phyloP scores from a whole-genome alignment of 2,888 invertebrate species.

The Hylaea fasciaria region DNA sequence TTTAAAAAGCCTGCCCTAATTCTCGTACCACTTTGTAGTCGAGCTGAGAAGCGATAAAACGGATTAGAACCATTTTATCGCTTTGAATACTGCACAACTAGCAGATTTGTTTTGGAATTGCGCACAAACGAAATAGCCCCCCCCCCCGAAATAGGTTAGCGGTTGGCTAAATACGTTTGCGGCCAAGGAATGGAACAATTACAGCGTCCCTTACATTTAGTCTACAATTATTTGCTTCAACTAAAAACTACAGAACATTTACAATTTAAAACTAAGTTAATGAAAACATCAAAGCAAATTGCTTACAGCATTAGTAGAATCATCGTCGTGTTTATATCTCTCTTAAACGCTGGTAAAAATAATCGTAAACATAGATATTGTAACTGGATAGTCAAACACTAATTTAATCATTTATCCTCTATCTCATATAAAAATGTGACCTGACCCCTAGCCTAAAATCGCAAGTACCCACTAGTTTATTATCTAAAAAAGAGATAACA shows the following conservation, averaged over 20 bases:
- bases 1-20: neutral
- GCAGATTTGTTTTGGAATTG: conserved; percentile 8
- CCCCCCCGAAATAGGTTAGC: conserved; percentile 13
- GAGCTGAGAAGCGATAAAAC: neutral
- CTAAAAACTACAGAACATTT: neutral
- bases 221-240: neutral
- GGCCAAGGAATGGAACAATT: neutral
- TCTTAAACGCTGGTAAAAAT: too few relatives aligned
- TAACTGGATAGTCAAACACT: too few relatives aligned
- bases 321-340: too few relatives aligned
- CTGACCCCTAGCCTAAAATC: too few relatives aligned
- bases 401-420: too few relatives aligned
- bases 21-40: neutral
- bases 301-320: too few relatives aligned
- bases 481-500: too few relatives aligned
- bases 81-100: neutral
- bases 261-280: too few relatives aligned
- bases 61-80: conserved; percentile 1
- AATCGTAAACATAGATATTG: too few relatives aligned
- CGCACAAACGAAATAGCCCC: conserved; percentile 8
- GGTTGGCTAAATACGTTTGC: neutral
- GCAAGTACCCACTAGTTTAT: too few relatives aligned
- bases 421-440: too few relatives aligned
- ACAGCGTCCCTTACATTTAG: conserved; percentile 4
- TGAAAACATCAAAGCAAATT: too few relatives aligned